Base-by-base conservation (phyloP, 2,113 vertebrate genomes). In the Baryphthengus martii region DNA sequence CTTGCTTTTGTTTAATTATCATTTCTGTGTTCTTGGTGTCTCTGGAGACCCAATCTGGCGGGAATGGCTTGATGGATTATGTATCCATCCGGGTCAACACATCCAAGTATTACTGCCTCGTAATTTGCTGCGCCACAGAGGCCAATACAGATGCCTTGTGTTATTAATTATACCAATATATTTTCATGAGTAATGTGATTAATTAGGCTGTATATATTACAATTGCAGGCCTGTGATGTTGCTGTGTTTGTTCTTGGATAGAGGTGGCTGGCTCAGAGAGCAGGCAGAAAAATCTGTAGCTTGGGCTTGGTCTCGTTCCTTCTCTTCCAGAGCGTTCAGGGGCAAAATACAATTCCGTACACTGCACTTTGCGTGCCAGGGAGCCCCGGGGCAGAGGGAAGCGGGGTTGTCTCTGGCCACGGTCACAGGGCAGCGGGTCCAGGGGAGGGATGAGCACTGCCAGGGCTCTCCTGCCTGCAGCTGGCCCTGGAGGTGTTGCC, bases 141-240 rank as follows among this genome's bases (percentile, higher is more conserved):
- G 95, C 96, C 93, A 83, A 74, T 94, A 91, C 37, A 96, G 95
- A 88, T 90, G 96, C 95, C 76, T 89, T 6, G 74, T 89, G 88
- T 95, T 96, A 95, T 97, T 97, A 97, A 97, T 97, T 93, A 96
- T 95, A 90, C 91, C 94, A 78, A 85, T 97, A 82, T 90, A 93
- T 96, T 96, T 97, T 94, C 90, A 72, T 76, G 93, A 95, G 92
- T 86, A 82, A 65, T 81, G 91, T 89, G 93, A 97, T 97, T 92
- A 94, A 95, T 96, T 91, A 86, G 81, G 73, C 66, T 85, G 94
- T 56, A 50, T 37, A 20, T 2, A 6, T 77, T 67, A 33, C 7
- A 13, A 72, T 49, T 4, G 6, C 7, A 3, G 86, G 76, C 33
- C 78, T 37, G 68, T 25, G 62, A 88, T 73, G 85, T 28, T 47